These are phyloP conservation scores for Ceratosolen fusciceps DNA, from an alignment of 1,140 invertebrate genomes.

Conservation along the genomic window DNA sequence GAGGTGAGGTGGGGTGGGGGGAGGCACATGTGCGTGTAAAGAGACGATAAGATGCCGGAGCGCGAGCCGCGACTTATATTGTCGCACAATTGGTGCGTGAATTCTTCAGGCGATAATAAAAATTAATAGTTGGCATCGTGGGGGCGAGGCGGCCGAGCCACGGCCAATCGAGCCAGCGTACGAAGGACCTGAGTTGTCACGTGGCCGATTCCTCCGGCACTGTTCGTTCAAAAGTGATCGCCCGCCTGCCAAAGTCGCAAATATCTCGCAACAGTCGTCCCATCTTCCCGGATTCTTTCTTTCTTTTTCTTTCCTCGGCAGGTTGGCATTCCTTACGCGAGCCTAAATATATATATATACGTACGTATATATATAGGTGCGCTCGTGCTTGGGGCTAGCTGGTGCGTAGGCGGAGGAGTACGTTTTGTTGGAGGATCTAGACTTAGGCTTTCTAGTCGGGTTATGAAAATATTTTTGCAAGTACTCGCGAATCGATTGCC, in stretches of 20 bases:
- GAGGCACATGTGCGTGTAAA: background rate
- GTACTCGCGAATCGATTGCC: slow-evolving; percentile 59
- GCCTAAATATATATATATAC: too few relatives aligned
- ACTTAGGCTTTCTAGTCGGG: too few relatives aligned
- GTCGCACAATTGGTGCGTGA: slow-evolving; percentile 55
- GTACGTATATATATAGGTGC: too few relatives aligned
- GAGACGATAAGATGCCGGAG: background rate
- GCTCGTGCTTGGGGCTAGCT: too few relatives aligned
- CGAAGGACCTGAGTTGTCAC: background rate
- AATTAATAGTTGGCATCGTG: slow-evolving; percentile 55
- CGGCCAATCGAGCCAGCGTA: slow-evolving; percentile 23
- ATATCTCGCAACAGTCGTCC: slow-evolving; percentile 46
- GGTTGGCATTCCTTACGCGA: too few relatives aligned
- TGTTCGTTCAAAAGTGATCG: slow-evolving; percentile 48
- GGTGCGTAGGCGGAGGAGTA: too few relatives aligned
- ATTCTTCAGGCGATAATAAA: slow-evolving; percentile 57
- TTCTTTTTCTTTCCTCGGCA: background rate
- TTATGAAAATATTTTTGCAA: slow-evolving; percentile 48
- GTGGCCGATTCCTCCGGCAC: slow-evolving; percentile 32
- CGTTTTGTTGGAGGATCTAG: too few relatives aligned
- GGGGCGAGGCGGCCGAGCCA: background rate
- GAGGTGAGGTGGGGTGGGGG: background rate
- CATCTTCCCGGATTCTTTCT: slow-evolving; percentile 32
- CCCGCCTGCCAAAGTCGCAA: slow-evolving; percentile 35
- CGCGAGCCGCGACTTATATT: slow-evolving; percentile 43